phyloP scores from a whole-genome alignment of 2,797 vertebrate genomes.

The Salarias fasciatus region DNA sequence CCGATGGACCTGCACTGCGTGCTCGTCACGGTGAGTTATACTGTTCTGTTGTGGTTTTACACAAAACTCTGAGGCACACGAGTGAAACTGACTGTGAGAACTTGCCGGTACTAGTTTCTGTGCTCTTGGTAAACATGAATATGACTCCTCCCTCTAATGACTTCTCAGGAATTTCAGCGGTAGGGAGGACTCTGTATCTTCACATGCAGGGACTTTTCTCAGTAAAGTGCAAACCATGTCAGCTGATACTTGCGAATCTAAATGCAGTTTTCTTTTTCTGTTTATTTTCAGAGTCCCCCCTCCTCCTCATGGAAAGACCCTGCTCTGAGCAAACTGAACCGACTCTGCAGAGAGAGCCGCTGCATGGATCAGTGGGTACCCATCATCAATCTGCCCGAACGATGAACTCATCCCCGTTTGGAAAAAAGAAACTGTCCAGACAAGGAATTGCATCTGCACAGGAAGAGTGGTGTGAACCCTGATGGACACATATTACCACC shows the following conservation, averaged over 20 bases:
- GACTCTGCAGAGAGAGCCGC: conserved; percentile 95
- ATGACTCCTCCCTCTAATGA: conserved; percentile 49
- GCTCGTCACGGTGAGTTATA: conserved; percentile 89
- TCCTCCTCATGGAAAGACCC: conserved; percentile 91
- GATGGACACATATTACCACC: conserved; percentile 80
- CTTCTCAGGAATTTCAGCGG: conserved; percentile 47
- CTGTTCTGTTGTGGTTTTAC: conserved; percentile 2
- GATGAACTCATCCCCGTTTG: conserved; percentile 80
- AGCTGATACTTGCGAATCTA: conserved; percentile 3
- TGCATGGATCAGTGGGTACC: conserved; percentile 98
- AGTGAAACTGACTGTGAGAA: conserved; percentile 44
- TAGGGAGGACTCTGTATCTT: conserved; percentile 16
- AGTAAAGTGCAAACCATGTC: background rate
- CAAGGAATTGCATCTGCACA: conserved; percentile 60
- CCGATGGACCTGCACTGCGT: conserved; percentile 93
- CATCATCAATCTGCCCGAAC: conserved; percentile 95
- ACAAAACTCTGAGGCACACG: background rate
- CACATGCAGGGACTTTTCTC: background rate
- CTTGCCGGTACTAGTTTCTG: conserved; percentile 64
- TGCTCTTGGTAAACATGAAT: conserved; percentile 36
- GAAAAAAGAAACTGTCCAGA: conserved; percentile 32
- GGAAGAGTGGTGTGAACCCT: conserved; percentile 78
- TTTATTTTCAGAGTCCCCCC: conserved; percentile 86
- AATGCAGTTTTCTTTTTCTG: background rate
- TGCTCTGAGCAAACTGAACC: conserved; percentile 92